phyloP scores from a whole-genome alignment of 2,113 vertebrate genomes.

The Saccopteryx leptura region DNA sequence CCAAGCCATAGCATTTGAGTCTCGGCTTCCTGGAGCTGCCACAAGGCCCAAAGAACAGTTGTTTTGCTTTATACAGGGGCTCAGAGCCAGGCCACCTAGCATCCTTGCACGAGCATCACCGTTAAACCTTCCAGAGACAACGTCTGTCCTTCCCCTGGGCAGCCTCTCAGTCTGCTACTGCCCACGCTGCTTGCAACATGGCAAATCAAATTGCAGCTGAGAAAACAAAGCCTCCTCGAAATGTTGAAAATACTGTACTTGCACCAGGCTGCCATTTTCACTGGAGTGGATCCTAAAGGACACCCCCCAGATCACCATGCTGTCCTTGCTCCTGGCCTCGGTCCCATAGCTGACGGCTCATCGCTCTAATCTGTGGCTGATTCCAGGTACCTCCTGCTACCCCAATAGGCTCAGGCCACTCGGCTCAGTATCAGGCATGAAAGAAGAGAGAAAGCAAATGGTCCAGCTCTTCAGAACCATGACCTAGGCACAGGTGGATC shows the following conservation, averaged over 20 bases:
- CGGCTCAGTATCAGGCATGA: rapidly evolving
- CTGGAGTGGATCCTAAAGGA: background rate
- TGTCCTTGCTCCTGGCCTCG: rapidly evolving
- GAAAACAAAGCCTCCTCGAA: slow-evolving; percentile 56
- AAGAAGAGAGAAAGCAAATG: background rate
- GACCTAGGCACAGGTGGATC: background rate
- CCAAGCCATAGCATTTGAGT: background rate
- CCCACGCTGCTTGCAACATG: background rate
- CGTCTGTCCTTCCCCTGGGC: rapidly evolving
- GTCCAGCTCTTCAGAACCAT: background rate
- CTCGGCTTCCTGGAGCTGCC: background rate
- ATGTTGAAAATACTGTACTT: background rate
- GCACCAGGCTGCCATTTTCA: background rate
- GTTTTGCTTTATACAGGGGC: background rate
- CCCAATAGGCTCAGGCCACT: background rate
- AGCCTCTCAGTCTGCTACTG: background rate
- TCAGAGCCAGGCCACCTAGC: background rate
- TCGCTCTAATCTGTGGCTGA: background rate
- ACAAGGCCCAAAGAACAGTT: background rate
- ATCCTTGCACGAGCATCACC: background rate
- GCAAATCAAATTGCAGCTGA: slow-evolving; percentile 19
- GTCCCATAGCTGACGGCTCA: background rate
- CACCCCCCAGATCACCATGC: background rate
- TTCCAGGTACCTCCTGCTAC: background rate
- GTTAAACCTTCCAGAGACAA: background rate